phyloP scores from a whole-genome alignment of 2,888 invertebrate species.

The Agrotis ipsilon region DNA sequence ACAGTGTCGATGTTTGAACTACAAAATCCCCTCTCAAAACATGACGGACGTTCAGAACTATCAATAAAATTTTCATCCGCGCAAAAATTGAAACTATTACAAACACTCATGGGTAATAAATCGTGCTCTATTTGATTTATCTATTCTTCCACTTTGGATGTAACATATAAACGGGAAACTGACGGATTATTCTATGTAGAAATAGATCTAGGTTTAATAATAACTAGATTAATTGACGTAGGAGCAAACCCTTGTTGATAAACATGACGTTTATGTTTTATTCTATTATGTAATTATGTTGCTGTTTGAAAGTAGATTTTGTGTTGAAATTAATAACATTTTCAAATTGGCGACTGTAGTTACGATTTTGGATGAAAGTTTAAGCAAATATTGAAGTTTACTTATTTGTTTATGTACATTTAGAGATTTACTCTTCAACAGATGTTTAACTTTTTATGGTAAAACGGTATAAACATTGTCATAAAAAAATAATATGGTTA shows the following conservation, averaged over 20 bases:
- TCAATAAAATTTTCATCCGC: constrained; percentile 38
- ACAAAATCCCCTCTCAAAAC: constrained; percentile 16
- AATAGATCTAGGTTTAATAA: constrained; percentile 9
- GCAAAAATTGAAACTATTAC: constrained; percentile 47
- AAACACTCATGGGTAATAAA: constrained; percentile 43
- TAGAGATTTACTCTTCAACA: too few species aligned
- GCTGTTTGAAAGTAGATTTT: too few species aligned
- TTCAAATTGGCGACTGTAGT: too few species aligned
- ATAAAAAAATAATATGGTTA: too few species aligned
- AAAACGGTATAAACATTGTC: too few species aligned
- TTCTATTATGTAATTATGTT: too few species aligned
- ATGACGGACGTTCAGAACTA: constrained; percentile 31
- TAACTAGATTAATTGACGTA: constrained; percentile 6
- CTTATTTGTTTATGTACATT: too few species aligned
- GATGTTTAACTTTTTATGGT: too few species aligned
- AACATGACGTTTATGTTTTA: background rate
- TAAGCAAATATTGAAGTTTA: too few species aligned
- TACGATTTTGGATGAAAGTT: too few species aligned
- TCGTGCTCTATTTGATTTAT: constrained; percentile 52
- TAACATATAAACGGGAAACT: too few species aligned
- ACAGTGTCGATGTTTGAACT: constrained; percentile 10
- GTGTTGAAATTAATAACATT: too few species aligned
- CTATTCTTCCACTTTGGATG: constrained; percentile 33
- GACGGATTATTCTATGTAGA: constrained; percentile 35
- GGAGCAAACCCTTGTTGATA: constrained; percentile 29